Conservation (phyloP, 2,888 invertebrate genomes). For the Neuroscelio doddi region DNA sequence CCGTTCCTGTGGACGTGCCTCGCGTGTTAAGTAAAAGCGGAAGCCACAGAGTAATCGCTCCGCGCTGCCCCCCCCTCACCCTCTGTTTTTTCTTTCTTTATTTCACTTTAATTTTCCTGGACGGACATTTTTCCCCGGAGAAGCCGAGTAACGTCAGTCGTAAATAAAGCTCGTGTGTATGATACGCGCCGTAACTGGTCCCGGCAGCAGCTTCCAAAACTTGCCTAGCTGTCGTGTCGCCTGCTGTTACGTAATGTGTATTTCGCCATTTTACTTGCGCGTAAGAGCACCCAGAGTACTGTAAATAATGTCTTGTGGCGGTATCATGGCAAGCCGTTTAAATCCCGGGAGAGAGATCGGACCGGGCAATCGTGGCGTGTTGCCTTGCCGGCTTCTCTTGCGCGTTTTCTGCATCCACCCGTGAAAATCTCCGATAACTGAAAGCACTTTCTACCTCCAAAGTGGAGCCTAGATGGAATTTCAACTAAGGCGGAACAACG, state of each 20-base stretch:
- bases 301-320: constrained; percentile 52
- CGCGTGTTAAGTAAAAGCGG: constrained; percentile 12
- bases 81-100: constrained; percentile 20
- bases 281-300: constrained; percentile 45
- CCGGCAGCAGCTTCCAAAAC: constrained; percentile 51
- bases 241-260: constrained; percentile 50
- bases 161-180: constrained; percentile 39
- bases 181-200: constrained; percentile 35
- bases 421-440: constrained; percentile 50
- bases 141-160: constrained; percentile 11
- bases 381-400: constrained; percentile 19
- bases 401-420: constrained; percentile 37
- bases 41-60: constrained; percentile 10
- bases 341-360: constrained; percentile 52
- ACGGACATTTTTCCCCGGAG: constrained; percentile 21
- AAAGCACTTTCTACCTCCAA: constrained; percentile 34
- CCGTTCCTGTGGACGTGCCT: constrained; percentile 3
- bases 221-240: constrained; percentile 47
- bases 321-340: constrained; percentile 49
- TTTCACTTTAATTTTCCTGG: constrained; percentile 30
- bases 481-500: constrained; percentile 29
- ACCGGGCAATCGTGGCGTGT: constrained; percentile 21
- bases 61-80: constrained; percentile 5
- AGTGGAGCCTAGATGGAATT: constrained; percentile 38
- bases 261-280: constrained; percentile 49